These are phyloP conservation scores for Gari tellinella DNA, from an alignment of 2,888 invertebrate genomes.

Conservation along the genomic window DNA sequence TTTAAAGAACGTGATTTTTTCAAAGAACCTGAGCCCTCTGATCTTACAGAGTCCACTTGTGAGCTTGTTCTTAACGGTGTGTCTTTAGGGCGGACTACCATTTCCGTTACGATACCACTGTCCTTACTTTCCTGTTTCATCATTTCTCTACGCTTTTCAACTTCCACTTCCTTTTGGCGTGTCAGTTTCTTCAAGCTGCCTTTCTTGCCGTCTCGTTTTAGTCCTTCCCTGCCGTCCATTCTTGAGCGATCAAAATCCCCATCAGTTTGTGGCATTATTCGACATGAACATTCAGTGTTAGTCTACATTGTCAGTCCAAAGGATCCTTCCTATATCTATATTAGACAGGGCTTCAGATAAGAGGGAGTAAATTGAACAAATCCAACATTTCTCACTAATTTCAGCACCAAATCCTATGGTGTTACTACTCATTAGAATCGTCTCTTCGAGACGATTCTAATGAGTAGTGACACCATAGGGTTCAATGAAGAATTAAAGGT, in stretches of 20 bases:
- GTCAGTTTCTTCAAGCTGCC: constrained; percentile 50
- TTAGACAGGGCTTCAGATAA: too few relatives aligned
- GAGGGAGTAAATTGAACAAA: too few relatives aligned
- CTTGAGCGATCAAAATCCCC: not conserved
- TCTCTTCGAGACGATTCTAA: too few relatives aligned
- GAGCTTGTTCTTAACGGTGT: not conserved
- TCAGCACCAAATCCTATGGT: too few relatives aligned
- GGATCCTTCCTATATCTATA: too few relatives aligned
- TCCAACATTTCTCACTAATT: too few relatives aligned
- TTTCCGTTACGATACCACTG: constrained; percentile 70
- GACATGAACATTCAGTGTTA: not conserved
- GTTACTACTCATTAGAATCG: too few relatives aligned
- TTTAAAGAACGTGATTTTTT: constrained; percentile 42
- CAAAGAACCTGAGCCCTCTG: constrained; percentile 10
- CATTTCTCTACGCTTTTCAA: constrained; percentile 62
- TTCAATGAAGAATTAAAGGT: too few relatives aligned
- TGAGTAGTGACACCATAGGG: too few relatives aligned
- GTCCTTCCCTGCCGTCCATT: constrained; percentile 1
- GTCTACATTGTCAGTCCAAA: not conserved
- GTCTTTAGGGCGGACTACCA: constrained; percentile 53
- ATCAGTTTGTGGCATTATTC: constrained; percentile 10
- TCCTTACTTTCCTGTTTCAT: constrained; percentile 70
- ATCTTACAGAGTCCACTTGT: constrained; percentile 20
- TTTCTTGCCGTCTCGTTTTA: too few relatives aligned
- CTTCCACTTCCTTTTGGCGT: constrained; percentile 54